Evolutionary conservation across 2,113 vertebrate genomes (phyloP).

Genomic region (human): GRCh38 chr4:107097501-107098000

Average conservation of each 20-base stretch:
- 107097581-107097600: not conserved
- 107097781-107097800: not conserved
- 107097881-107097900: not conserved
- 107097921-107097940: not conserved
- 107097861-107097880: not conserved
- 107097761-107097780: not conserved
- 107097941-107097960: not conserved
- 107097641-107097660: not conserved
- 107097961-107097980: not conserved
- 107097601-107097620: not conserved
- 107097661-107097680: constrained; percentile 3
- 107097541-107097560: not conserved
- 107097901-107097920: not conserved
- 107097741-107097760: constrained; percentile 11
- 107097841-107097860: not conserved
- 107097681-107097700: not conserved
- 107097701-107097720: not conserved
- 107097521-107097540: not conserved
- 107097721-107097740: not conserved
- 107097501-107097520: not conserved
- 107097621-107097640: not conserved
- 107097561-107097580: not conserved
- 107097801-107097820: not conserved
- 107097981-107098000: not conserved
- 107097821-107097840: not conserved